phyloP scores from a whole-genome alignment of 1,140 invertebrate species.

The Drosophila navojoa region DNA sequence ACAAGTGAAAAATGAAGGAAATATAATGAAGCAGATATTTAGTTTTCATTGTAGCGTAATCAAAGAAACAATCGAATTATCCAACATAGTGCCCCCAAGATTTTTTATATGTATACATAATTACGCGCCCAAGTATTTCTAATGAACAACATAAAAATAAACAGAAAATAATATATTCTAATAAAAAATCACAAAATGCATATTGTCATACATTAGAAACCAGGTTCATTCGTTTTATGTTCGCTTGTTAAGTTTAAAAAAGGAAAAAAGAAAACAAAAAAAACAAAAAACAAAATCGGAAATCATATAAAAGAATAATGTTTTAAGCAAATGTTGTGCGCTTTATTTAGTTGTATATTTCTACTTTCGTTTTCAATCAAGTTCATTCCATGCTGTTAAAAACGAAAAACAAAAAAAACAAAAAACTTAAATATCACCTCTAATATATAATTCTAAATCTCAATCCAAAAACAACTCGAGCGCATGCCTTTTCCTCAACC shows the following conservation, averaged over 20 bases:
- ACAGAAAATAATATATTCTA: constrained; percentile 35
- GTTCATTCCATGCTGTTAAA: constrained; percentile 75
- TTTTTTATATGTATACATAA: constrained; percentile 65
- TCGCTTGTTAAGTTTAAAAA: constrained; percentile 74
- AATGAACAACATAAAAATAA: constrained; percentile 58
- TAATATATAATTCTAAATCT: constrained; percentile 51
- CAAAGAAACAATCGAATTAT: constrained; percentile 52
- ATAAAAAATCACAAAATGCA: constrained; percentile 38
- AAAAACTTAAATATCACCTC: constrained; percentile 16
- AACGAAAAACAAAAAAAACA: constrained; percentile 49
- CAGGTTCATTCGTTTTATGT: constrained; percentile 53
- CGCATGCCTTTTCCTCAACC: constrained; percentile 2
- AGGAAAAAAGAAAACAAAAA: no score
- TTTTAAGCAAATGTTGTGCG: constrained; percentile 39
- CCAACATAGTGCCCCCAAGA: constrained; percentile 49
- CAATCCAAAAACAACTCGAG: constrained; percentile 25
- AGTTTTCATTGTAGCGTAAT: constrained; percentile 75
- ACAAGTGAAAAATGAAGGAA: constrained; percentile 33
- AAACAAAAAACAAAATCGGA: constrained; percentile 8
- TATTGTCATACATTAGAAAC: constrained; percentile 50
- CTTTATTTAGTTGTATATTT: constrained; percentile 55
- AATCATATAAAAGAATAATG: constrained; percentile 19
- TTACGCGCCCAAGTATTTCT: constrained; percentile 74
- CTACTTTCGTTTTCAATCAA: constrained; percentile 61
- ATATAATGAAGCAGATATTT: constrained; percentile 55